These are phyloP conservation scores for Lottia scabra DNA, from an alignment of 2,888 invertebrate species.

Conservation along the genomic window DNA sequence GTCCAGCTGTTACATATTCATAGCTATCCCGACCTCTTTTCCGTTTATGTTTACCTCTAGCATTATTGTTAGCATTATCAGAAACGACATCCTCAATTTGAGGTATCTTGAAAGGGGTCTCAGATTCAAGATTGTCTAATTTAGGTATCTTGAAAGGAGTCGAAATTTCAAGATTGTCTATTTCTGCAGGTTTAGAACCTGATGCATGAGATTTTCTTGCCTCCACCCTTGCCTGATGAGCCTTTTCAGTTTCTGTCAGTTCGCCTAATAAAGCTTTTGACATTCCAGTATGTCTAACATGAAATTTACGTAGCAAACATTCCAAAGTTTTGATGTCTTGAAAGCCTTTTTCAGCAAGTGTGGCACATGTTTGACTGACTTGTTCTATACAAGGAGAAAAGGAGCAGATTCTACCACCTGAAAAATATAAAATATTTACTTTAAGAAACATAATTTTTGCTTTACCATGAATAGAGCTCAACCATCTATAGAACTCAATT, in stretches of 20 bases:
- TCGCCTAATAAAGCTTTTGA: constrained; percentile 48
- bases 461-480: no score
- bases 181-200: constrained; percentile 4
- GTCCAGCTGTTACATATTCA: constrained; percentile 73
- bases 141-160: constrained; percentile 7
- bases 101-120: constrained; percentile 2
- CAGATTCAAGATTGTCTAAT: background rate
- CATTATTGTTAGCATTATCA: constrained; percentile 8
- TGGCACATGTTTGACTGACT: constrained; percentile 88
- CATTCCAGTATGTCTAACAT: constrained; percentile 57
- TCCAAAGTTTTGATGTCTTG: constrained; percentile 88
- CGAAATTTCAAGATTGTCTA: background rate
- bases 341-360: constrained; percentile 81
- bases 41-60: constrained; percentile 8
- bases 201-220: constrained; percentile 1
- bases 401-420: constrained; percentile 94
- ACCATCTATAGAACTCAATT: no score
- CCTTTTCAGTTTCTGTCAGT: background rate
- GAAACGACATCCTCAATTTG: constrained; percentile 10
- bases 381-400: constrained; percentile 99
- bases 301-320: constrained; percentile 71
- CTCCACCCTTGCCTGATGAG: background rate
- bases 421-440: constrained; percentile 21
- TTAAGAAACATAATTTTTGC: no score
- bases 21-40: constrained; percentile 29